Base-by-base conservation (phyloP, 2,888 invertebrate genomes). In the Enoplolaimus lenunculus region DNA sequence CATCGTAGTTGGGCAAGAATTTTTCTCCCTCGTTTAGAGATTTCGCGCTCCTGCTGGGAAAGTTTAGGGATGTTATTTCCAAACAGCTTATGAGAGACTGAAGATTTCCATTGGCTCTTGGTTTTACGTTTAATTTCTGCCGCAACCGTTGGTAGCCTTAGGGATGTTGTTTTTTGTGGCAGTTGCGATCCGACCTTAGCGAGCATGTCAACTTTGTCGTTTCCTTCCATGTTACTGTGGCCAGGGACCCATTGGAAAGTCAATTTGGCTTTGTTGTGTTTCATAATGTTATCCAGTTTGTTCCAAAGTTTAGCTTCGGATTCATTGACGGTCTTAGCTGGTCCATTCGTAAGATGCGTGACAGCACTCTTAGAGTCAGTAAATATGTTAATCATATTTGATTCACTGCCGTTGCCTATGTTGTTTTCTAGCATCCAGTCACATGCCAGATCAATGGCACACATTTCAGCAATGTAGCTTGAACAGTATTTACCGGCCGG, bases 161-260 rank as follows among this genome's bases (percentile, higher is more conserved):
- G 16, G 7, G 64, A 31, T 16, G 16, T 16, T 62, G 7, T 28
- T 7, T 31, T 31, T 62, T 28, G n/a, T 13, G 30, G 33, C 29
- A 13, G 7, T 7, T 28, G n/a, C 16, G 7, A 16, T 28, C 64
- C 64, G 16, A 16, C 64, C n/a, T 62, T 28, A 13, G 30, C 64
- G 33, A 13, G 7, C 16, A n/a, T 7, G 64, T 62, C 64, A 7
- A 31, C 64, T 62, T 62, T 31, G 7, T 62, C 64, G 33, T 62
- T 62, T 7, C 64, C 64, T 7, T 62, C 30, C 13, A 62, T n/a
- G n/a, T 62, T n/a, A n/a, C 64, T 30, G 33, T 62, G 64, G 7
- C 64, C 64, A 13, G 64, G 64, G 7, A 62, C 33, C 64, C 64
- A 62, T 28, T 62, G 64, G 64, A 62, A 62, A 31, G 29, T 28